Conservation (phyloP, 2,113 vertebrate species). For the Pyxicephalus adspersus region DNA sequence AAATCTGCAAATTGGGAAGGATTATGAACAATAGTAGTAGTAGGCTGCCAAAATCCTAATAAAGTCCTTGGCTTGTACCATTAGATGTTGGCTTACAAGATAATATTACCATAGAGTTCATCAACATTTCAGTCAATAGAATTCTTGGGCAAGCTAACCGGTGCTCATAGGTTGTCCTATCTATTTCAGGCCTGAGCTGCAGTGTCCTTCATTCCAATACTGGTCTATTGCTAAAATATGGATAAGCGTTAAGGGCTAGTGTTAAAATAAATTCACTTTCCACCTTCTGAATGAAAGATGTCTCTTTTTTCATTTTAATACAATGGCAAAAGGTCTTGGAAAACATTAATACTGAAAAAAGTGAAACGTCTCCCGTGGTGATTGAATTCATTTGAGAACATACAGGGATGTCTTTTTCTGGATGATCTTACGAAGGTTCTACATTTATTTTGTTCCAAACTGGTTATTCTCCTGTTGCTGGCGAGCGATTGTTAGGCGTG, state of each 20-base stretch:
- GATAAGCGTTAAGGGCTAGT: background rate
- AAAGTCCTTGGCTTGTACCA: too few species aligned
- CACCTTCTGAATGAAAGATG: background rate
- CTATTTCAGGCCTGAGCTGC: too few species aligned
- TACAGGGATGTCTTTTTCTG: slow-evolving; percentile 3
- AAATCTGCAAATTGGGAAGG: too few species aligned
- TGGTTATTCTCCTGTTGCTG: slow-evolving; percentile 58
- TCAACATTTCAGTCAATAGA: too few species aligned
- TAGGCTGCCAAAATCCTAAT: too few species aligned
- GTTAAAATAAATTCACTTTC: background rate
- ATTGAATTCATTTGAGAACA: slow-evolving; percentile 22
- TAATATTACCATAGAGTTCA: too few species aligned
- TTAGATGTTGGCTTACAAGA: too few species aligned
- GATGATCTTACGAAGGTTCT: slow-evolving; percentile 33
- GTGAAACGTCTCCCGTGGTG: background rate
- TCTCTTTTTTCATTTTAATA: background rate
- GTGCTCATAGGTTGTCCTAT: too few species aligned
- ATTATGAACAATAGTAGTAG: too few species aligned
- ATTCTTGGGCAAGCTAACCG: too few species aligned
- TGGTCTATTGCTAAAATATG: too few species aligned
- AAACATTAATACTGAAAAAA: background rate
- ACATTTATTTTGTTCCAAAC: slow-evolving; percentile 41
- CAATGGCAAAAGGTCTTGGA: slow-evolving; percentile 24
- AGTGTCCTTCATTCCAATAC: too few species aligned
- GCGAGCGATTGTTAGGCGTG: slow-evolving; percentile 59